phyloP scores from a whole-genome alignment of 2,797 vertebrate species.

The Aulostomus chinensis region DNA sequence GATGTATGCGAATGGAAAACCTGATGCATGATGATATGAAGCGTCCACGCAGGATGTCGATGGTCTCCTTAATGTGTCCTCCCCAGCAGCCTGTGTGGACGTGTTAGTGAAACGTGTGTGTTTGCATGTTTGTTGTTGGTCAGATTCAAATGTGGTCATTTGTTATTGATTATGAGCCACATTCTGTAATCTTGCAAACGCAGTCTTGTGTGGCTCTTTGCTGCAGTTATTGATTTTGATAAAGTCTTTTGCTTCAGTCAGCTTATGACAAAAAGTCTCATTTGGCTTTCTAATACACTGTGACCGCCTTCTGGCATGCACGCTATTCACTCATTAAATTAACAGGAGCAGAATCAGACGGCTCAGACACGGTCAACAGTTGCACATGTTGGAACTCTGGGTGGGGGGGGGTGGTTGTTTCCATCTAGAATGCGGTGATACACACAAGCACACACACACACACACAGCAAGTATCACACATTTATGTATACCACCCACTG shows the following conservation, averaged over 20 bases:
- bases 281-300: slow-evolving; percentile 54
- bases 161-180: slow-evolving; percentile 27
- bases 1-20: slow-evolving; percentile 26
- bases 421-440: slow-evolving; percentile 26
- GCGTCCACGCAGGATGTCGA: slow-evolving; percentile 21
- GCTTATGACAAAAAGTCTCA: slow-evolving; percentile 53
- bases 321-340: slow-evolving; percentile 59
- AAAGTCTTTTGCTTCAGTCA: slow-evolving; percentile 49
- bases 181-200: slow-evolving; percentile 36
- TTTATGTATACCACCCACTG: slow-evolving; percentile 30
- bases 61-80: slow-evolving; percentile 30
- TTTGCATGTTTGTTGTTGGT: slow-evolving; percentile 16
- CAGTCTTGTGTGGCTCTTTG: slow-evolving; percentile 27
- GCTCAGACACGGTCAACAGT: slow-evolving; percentile 46
- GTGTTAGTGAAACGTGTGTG: slow-evolving; percentile 10
- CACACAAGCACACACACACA: not conserved
- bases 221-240: slow-evolving; percentile 59
- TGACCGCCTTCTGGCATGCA: slow-evolving; percentile 46
- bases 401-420: slow-evolving; percentile 4
- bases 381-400: slow-evolving; percentile 28
- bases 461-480: slow-evolving; percentile 6
- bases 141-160: slow-evolving; percentile 27
- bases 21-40: slow-evolving; percentile 12
- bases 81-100: not conserved
- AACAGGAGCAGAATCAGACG: slow-evolving; percentile 51